These are phyloP conservation scores for Champsocephalus esox DNA, from an alignment of 2,797 vertebrate species.

Conservation along the genomic window DNA sequence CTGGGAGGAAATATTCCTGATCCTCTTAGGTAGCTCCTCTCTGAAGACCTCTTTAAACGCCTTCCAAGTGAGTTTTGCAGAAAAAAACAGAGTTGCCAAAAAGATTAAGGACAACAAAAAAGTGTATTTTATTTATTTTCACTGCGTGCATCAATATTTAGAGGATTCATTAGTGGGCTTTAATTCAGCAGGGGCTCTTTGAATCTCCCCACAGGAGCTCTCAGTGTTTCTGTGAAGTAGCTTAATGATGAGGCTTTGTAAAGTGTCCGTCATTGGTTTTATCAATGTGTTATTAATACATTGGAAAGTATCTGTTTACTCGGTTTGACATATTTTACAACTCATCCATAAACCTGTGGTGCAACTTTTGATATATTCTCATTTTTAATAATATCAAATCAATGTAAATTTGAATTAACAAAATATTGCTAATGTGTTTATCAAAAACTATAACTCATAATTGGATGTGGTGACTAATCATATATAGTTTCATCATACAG, in stretches of 20 bases:
- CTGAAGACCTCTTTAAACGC: slow-evolving; percentile 55
- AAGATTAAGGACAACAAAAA: slow-evolving; percentile 49
- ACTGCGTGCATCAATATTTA: slow-evolving; percentile 34
- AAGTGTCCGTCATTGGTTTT: slow-evolving; percentile 35
- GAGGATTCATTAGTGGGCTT: slow-evolving; percentile 47
- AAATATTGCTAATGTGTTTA: background rate
- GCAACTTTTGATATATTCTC: slow-evolving; percentile 16
- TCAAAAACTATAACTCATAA: background rate
- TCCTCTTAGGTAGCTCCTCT: slow-evolving; percentile 46
- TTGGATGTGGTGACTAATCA: too few species aligned
- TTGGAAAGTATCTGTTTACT: slow-evolving; percentile 19
- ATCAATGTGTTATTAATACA: too few species aligned
- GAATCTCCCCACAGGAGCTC: slow-evolving; percentile 31
- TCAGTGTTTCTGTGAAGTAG: slow-evolving; percentile 26
- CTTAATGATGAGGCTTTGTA: slow-evolving; percentile 37
- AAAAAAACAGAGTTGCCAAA: slow-evolving; percentile 55
- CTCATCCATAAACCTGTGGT: slow-evolving; percentile 13
- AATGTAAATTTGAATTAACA: background rate
- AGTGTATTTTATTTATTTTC: slow-evolving; percentile 45
- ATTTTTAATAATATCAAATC: slow-evolving; percentile 16
- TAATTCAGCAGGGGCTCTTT: slow-evolving; percentile 52
- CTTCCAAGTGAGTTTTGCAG: slow-evolving; percentile 44
- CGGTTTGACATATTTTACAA: slow-evolving; percentile 8
- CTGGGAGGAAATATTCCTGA: slow-evolving; percentile 22
- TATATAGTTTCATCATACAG: too few species aligned